phyloP scores from a whole-genome alignment of 2,888 invertebrate species.

The Protonemura montana region DNA sequence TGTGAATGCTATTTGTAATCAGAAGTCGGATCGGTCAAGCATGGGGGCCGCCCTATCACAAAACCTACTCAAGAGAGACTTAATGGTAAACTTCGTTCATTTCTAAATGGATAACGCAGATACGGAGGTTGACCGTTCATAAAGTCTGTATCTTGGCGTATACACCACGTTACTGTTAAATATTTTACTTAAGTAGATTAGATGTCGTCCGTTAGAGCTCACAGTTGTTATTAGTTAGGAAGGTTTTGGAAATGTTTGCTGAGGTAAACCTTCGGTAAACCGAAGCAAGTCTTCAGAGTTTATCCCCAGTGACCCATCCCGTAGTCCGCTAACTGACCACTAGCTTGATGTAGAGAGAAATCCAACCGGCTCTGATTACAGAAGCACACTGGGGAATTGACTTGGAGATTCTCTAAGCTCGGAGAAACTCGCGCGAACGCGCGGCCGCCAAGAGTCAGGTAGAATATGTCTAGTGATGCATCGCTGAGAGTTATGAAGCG shows the following conservation, averaged over 20 bases:
- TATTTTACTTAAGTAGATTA: slow-evolving; percentile 42
- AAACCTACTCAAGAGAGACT: slow-evolving; percentile 19
- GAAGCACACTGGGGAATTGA: slow-evolving; percentile 32
- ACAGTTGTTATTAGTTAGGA: slow-evolving; percentile 40
- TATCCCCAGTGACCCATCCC: slow-evolving; percentile 35
- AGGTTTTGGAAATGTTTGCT: slow-evolving; percentile 37
- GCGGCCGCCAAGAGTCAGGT: neutral
- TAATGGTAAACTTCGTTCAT: slow-evolving; percentile 28
- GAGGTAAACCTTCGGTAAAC: slow-evolving; percentile 36
- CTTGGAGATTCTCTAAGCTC: slow-evolving; percentile 18
- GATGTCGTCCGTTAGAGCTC: slow-evolving; percentile 36
- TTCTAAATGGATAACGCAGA: slow-evolving; percentile 34
- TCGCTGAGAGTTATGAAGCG: neutral
- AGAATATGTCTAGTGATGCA: neutral
- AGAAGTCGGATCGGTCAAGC: slow-evolving; percentile 27
- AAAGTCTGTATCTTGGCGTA: slow-evolving; percentile 22
- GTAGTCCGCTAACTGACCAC: slow-evolving; percentile 39
- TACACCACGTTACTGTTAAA: slow-evolving; percentile 27
- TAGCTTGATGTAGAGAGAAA: slow-evolving; percentile 8
- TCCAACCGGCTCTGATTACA: slow-evolving; percentile 31
- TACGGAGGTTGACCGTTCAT: slow-evolving; percentile 8
- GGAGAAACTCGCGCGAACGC: slow-evolving; percentile 9
- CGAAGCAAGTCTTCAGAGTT: slow-evolving; percentile 33
- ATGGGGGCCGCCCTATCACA: neutral
- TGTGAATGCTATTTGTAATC: slow-evolving; percentile 28